Base-by-base conservation (phyloP, 2,797 vertebrate species). In the Paguma larvata region DNA sequence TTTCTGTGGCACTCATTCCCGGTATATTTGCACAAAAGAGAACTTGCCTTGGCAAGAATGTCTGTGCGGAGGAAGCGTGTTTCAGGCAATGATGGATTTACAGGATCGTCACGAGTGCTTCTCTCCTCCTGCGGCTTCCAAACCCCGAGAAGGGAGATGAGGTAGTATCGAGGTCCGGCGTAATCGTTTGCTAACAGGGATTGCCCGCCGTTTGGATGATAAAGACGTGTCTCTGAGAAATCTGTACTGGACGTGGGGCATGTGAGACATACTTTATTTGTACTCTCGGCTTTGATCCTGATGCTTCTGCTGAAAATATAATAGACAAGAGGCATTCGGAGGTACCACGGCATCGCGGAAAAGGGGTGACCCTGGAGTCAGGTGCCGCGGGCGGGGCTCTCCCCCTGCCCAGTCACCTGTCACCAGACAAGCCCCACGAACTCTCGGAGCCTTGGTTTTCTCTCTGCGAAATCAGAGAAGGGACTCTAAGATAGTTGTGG, bases 41-140 rank as follows among this genome's bases (percentile, higher is more conserved):
- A 67, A 77, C 83, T 85, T 73, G 84, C 80, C 56, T 38, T 32
- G 91, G 94, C 82, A 48, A 38, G 34, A 85, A 79, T 51, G 78
- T 90, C 93, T 68, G 82, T 84, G 86, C 94, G 80, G 21, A 84
- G 32, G 21, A 80, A n/a, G 51, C 3, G 10, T 6, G 7, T 32
- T 84, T 32, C 19, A 7, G 84, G 38, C 63, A 46, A 14, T 56
- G 41, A 32, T 38, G 46, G 62, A 97, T 89, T 93, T 65, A 63
- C 0, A 21, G 90, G 67, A 2, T 18, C 83, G 88, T 65, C 53
- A 92, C 92, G 85, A 88, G 27, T 44, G 38, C 94, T 92, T 97
- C 30, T 75, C 56, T 62, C 18, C 91, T n/a, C 18, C 91, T 34
- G 16, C n/a, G 88, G 83, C 80, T 95, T 86, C 56, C 53, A 87